A percentile compares a stretch with the other conserved stretches of the same genome.
phyloP scores from a whole-genome alignment of 1,140 invertebrate genomes.

The Polypedilum vanderplanki region DNA sequence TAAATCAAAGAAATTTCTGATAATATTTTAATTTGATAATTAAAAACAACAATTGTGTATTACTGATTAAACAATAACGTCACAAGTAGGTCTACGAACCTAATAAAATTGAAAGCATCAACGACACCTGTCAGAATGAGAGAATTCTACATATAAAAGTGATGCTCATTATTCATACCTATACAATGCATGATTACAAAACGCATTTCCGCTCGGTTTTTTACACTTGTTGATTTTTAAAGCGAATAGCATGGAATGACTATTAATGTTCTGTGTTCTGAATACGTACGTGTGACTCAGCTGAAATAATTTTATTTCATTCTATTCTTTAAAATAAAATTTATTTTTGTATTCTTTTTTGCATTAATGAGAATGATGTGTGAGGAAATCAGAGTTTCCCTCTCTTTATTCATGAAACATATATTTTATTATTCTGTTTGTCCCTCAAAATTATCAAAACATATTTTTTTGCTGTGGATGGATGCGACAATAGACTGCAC shows the following conservation, averaged over 20 bases:
- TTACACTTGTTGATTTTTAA: conserved; percentile 11
- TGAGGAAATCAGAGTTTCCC: conserved; percentile 10
- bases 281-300: not conserved
- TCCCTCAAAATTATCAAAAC: not conserved
- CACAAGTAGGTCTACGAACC: too few relatives aligned
- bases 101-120: not conserved
- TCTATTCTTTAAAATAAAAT: not conserved
- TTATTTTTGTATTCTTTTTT: not conserved
- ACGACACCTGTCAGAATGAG: not conserved
- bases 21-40: too few relatives aligned
- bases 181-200: not conserved
- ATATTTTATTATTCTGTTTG: conserved; percentile 7
- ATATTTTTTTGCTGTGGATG: not conserved
- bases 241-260: not conserved
- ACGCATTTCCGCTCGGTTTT: not conserved
- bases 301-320: conserved; percentile 4
- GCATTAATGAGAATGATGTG: conserved; percentile 1
- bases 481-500: not conserved
- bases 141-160: not conserved
- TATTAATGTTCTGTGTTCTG: not conserved
- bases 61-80: too few relatives aligned
- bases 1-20: too few relatives aligned
- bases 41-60: too few relatives aligned
- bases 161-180: conserved; percentile 7
- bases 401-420: not conserved